Evolutionary conservation across 2,888 invertebrate species (phyloP).

Genomic region (Pyrgus malvae): DNA sequence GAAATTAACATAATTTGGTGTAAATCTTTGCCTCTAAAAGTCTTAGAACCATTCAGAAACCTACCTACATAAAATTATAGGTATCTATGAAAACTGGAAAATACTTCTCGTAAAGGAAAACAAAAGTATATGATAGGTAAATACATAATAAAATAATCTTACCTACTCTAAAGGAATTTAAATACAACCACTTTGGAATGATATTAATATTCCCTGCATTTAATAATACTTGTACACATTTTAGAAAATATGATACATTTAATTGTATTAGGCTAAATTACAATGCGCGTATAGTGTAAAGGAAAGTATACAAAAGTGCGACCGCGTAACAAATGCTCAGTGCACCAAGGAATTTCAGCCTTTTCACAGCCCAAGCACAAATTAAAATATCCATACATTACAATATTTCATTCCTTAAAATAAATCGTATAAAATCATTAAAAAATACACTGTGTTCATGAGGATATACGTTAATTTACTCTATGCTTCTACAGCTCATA

Average conservation of each 20-base stretch:
- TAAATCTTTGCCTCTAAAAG: conserved; percentile 11
- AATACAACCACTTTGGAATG: conserved; percentile 5
- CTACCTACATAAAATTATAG: conserved; percentile 2
- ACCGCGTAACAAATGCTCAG: conserved; percentile 39
- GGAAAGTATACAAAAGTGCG: conserved; percentile 28
- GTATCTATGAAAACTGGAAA: conserved; percentile 1
- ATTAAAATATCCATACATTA: conserved; percentile 21
- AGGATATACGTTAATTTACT: too few relatives aligned
- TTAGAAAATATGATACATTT: conserved; percentile 4
- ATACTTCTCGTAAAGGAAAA: conserved; percentile 1
- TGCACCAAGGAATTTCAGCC: conserved; percentile 34
- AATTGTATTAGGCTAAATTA: neutral
- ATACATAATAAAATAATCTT: neutral
- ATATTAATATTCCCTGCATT: conserved; percentile 16
- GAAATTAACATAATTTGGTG: conserved; percentile 9
- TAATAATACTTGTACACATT: conserved; percentile 16
- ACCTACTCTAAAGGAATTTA: neutral
- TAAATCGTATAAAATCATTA: too few relatives aligned
- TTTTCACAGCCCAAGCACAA: conserved; percentile 35
- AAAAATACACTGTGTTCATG: too few relatives aligned
- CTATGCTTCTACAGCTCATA: too few relatives aligned
- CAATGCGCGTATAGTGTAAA: conserved; percentile 1
- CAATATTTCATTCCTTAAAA: too few relatives aligned
- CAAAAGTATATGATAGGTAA: neutral
- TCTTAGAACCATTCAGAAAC: conserved; percentile 6